phyloP scores from a whole-genome alignment of 2,888 invertebrate genomes.

The Polydesmus complanatus region DNA sequence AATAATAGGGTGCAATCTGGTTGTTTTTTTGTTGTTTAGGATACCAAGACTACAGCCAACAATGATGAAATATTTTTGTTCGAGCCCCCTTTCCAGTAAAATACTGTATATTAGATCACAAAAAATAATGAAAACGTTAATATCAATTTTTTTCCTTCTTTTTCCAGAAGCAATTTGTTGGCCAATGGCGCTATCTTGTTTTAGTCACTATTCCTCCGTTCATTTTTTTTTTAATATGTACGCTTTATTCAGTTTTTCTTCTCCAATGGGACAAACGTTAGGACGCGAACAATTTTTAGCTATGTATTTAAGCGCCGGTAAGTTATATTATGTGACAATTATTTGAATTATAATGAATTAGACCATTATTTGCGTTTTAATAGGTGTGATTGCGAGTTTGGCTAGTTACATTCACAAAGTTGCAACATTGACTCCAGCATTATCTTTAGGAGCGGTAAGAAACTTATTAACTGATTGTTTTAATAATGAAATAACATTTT shows the following conservation, averaged over 20 bases:
- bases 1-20: conserved; percentile 58
- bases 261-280: conserved; percentile 53
- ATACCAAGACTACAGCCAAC: conserved; percentile 51
- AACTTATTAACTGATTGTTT: conserved; percentile 2
- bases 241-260: conserved; percentile 72
- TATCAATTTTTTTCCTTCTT: conserved; percentile 15
- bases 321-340: conserved; percentile 11
- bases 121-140: neutral
- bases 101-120: neutral
- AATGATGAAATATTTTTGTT: conserved; percentile 75
- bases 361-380: neutral
- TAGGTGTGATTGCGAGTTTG: conserved; percentile 65
- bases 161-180: conserved; percentile 54
- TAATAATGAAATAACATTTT: conserved; percentile 11
- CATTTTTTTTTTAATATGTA: conserved; percentile 93
- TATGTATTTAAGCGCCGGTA: conserved; percentile 69
- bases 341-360: no score
- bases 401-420: conserved; percentile 70
- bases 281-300: conserved; percentile 87
- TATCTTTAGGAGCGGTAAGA: conserved; percentile 86
- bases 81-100: conserved; percentile 61
- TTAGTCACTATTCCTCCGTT: conserved; percentile 75
- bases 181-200: conserved; percentile 86
- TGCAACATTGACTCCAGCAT: conserved; percentile 48
- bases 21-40: conserved; percentile 72